Percentiles rank a stretch among this genome's conserved stretches.
Conservation (phyloP, 2,797 vertebrate species). For the Nyctalus aviator region DNA sequence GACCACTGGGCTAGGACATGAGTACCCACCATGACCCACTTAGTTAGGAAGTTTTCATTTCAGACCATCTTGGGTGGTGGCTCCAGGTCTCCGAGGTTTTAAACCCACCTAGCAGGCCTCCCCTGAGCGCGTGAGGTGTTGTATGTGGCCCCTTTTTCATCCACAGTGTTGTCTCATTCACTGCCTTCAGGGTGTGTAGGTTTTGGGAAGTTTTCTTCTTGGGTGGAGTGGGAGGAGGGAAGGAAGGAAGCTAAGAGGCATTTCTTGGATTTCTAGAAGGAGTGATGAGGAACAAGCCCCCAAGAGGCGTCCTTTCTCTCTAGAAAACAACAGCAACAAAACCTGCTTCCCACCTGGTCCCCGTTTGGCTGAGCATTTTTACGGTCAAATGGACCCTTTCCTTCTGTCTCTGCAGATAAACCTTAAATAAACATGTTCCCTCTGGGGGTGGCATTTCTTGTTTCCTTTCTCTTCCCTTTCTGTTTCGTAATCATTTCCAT, state of each 20-base stretch:
- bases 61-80: neutral
- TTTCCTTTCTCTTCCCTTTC: slow-evolving; percentile 44
- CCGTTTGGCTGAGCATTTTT: neutral
- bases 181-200: neutral
- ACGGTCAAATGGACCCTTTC: neutral
- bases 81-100: neutral
- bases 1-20: neutral
- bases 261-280: slow-evolving; percentile 3
- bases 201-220: neutral
- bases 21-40: neutral
- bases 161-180: neutral
- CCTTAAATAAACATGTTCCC: slow-evolving; percentile 26
- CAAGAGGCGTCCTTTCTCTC: neutral
- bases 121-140: neutral
- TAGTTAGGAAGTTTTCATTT: neutral
- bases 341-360: neutral
- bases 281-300: neutral
- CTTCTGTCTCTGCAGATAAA: slow-evolving; percentile 3
- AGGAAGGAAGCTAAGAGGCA: neutral
- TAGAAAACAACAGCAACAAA: neutral
- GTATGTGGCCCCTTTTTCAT: neutral
- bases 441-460: slow-evolving; percentile 13
- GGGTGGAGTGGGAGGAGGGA: neutral
- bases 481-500: neutral
- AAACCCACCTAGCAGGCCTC: neutral